These are phyloP conservation scores for Squalus acanthias DNA, from an alignment of 2,797 vertebrate genomes.

Conservation along the genomic window DNA sequence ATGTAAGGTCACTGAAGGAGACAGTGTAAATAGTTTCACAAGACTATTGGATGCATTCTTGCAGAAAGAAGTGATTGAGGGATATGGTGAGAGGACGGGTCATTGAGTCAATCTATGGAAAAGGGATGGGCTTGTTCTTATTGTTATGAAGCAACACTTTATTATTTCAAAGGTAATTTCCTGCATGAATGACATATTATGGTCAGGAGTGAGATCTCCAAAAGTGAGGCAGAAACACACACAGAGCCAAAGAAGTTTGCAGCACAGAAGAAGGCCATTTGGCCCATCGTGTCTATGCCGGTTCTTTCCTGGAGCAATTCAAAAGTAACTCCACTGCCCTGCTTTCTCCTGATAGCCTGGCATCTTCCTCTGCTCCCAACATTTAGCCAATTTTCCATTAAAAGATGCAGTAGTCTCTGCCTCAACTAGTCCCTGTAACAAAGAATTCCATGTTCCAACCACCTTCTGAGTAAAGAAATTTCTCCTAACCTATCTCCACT, in stretches of 20 bases:
- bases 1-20: neutral
- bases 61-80: neutral
- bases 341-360: neutral
- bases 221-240: neutral
- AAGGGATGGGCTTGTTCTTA: neutral
- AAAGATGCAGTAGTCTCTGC: neutral
- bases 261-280: neutral
- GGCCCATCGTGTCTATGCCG: neutral
- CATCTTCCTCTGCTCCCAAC: neutral
- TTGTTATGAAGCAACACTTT: neutral
- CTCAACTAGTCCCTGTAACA: too few species aligned
- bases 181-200: neutral
- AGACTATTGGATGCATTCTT: neutral
- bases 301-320: neutral
- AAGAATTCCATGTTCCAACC: neutral
- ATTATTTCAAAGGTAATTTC: neutral
- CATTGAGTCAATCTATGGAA: neutral
- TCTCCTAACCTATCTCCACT: neutral
- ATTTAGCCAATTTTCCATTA: neutral
- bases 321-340: neutral
- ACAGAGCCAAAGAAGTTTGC: neutral
- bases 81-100: neutral
- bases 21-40: neutral
- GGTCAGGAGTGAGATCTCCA: neutral
- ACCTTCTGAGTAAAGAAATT: neutral